Evolutionary conservation across 2,113 vertebrate species (phyloP), one percentile per base, ranked within the genome.

Genomic region (Hippoglossus stenolepis): DNA sequence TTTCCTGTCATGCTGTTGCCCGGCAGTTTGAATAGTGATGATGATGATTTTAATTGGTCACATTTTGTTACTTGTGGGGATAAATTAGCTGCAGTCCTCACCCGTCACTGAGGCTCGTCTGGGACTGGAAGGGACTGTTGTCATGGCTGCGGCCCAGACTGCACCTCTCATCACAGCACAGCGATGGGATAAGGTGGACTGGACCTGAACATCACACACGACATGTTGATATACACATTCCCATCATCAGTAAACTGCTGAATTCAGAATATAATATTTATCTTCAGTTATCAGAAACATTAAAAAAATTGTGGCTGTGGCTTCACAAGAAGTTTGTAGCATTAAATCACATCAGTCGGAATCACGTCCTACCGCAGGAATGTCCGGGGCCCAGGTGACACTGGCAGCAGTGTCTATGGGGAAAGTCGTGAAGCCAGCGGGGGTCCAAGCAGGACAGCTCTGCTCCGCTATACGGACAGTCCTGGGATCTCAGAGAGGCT

Each of bases 361-460:
- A 31, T 31, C 0, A 14, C 7, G 64, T 90, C 96, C 75, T 93
- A 99, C 98, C 96, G 24, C 95, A 96, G 31, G 91, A 90, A 83
- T 95, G 96, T 61, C 93, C 92, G 0, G 94, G 80, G 51, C 91
- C 94, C 60, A 89, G 93, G 77, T 94, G 96, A 86, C 96, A 98
- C 73, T 95, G 95, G 83, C 96, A 96, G 70, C 95, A 97, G 0
- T 94, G 82, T 65, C 92, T 93, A 73, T 93, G 96, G 4, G 95
- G 82, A 2, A 93, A 93, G 8, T 95, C 92, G 3, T 88, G 91
- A 10, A 96, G 92, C 74, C 63, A 94, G 43, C 94, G 92, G 56
- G 94, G 93, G 82, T 98, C 96, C 73, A 99, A 93, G 71, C 95
- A 97, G 0, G 96, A 95, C 79, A 99, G 87, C 79, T 99, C 98